Evolutionary conservation across 2,113 vertebrate species (phyloP).

Genomic region (Apodemus sylvaticus): DNA sequence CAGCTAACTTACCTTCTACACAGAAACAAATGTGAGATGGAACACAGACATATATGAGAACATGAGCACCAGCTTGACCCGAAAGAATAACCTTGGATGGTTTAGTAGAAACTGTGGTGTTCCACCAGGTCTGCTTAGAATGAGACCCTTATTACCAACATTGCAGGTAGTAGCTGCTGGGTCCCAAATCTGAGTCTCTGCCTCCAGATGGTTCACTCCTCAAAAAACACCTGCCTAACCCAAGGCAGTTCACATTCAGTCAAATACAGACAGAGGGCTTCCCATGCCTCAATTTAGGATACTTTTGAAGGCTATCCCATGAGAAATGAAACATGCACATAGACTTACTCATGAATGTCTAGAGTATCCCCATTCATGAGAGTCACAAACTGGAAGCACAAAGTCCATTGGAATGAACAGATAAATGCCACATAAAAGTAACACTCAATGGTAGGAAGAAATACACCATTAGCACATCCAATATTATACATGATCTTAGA

Average conservation of each 20-base stretch:
- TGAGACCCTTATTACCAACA: background rate
- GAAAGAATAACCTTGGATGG: background rate
- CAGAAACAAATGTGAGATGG: constrained; percentile 43
- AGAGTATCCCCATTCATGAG: background rate
- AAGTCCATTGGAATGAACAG: background rate
- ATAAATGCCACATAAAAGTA: constrained; percentile 31
- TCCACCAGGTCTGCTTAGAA: background rate
- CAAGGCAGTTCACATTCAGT: background rate
- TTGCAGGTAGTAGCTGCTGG: background rate
- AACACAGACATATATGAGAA: constrained; percentile 11
- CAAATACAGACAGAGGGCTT: background rate
- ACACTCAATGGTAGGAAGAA: background rate
- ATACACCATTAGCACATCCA: background rate
- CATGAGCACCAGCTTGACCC: background rate
- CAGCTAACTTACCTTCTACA: background rate
- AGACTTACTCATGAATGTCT: background rate
- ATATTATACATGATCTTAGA: background rate
- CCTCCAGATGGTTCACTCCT: background rate
- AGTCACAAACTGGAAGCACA: background rate
- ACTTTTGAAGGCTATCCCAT: background rate
- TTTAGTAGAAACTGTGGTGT: background rate
- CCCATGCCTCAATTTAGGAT: background rate
- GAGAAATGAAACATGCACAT: constrained; percentile 1
- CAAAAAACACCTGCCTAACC: background rate
- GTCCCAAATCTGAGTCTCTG: background rate